These are phyloP conservation scores for Neostethus bicornis DNA, from an alignment of 2,797 vertebrate genomes.

Conservation along the genomic window DNA sequence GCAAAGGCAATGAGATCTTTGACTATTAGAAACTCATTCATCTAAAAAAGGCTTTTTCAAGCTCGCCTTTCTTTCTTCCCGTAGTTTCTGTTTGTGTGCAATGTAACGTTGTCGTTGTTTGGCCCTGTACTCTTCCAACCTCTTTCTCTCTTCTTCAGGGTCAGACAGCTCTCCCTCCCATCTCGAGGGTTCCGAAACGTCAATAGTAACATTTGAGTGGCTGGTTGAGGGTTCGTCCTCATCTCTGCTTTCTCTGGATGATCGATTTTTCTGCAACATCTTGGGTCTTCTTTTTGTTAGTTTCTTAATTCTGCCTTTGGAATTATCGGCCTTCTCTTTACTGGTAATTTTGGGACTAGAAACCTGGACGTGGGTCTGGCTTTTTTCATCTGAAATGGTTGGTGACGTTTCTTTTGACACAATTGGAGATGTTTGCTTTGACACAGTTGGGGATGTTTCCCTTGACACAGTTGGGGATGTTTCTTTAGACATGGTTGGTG, in stretches of 20 bases:
- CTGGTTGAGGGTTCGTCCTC: constrained; percentile 16
- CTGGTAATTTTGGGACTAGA: constrained; percentile 28
- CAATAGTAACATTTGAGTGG: constrained; percentile 34
- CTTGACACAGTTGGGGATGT: no score
- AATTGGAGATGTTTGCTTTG: no score
- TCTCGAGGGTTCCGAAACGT: constrained; percentile 79
- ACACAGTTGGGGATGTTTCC: no score
- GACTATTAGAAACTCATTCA: constrained; percentile 11
- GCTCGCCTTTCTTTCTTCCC: constrained; percentile 26
- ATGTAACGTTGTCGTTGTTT: constrained; percentile 85
- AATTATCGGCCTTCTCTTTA: constrained; percentile 24
- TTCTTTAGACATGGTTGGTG: no score
- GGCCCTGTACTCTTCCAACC: constrained; percentile 79
- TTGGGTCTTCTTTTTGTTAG: constrained; percentile 33
- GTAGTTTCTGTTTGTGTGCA: constrained; percentile 69
- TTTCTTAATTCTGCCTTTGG: constrained; percentile 14
- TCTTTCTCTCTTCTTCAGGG: constrained; percentile 82
- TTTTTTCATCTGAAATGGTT: no score
- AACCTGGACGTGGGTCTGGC: constrained; percentile 23
- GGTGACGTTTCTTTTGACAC: no score
- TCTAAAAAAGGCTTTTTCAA: constrained; percentile 12
- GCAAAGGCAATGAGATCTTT: constrained; percentile 12
- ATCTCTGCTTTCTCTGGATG: background rate
- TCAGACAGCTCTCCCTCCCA: constrained; percentile 87
- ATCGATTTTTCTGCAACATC: background rate